Evolutionary conservation across 2,797 vertebrate species (phyloP).

Genomic region (Acipenser ruthenus): DNA sequence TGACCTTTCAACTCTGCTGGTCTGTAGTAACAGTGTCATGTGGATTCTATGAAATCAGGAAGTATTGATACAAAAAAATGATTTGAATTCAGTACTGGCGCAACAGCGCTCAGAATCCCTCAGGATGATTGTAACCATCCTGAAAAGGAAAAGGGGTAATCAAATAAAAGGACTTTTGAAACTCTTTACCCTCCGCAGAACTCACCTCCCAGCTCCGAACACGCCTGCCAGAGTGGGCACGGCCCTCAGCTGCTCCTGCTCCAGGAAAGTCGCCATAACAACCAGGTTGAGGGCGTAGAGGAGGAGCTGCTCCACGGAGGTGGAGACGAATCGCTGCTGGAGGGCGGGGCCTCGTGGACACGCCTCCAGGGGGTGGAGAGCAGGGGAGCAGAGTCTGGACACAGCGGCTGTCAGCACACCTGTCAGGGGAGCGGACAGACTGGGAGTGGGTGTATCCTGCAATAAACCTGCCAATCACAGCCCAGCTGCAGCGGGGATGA

Average conservation of each 20-base stretch:
- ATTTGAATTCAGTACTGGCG: neutral
- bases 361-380: constrained; percentile 34
- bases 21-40: no score
- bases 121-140: no score
- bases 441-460: no score
- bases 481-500: no score
- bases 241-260: constrained; percentile 53
- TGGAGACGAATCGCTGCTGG: constrained; percentile 50
- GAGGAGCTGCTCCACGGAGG: constrained; percentile 49
- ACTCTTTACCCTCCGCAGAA: neutral
- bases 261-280: constrained; percentile 49
- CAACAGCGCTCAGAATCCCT: no score
- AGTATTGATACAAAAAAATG: no score
- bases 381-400: constrained; percentile 49
- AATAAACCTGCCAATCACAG: no score
- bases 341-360: constrained; percentile 30
- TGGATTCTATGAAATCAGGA: no score
- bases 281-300: constrained; percentile 59
- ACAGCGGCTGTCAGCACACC: constrained; percentile 46
- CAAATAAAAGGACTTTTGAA: neutral
- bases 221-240: constrained; percentile 51
- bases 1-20: no score
- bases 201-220: constrained; percentile 62
- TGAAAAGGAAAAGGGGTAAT: constrained; percentile 10
- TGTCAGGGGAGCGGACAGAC: constrained; percentile 26